These are phyloP conservation scores for Cerceris rybyensis DNA, from an alignment of 2,888 invertebrate species.

Conservation along the genomic window DNA sequence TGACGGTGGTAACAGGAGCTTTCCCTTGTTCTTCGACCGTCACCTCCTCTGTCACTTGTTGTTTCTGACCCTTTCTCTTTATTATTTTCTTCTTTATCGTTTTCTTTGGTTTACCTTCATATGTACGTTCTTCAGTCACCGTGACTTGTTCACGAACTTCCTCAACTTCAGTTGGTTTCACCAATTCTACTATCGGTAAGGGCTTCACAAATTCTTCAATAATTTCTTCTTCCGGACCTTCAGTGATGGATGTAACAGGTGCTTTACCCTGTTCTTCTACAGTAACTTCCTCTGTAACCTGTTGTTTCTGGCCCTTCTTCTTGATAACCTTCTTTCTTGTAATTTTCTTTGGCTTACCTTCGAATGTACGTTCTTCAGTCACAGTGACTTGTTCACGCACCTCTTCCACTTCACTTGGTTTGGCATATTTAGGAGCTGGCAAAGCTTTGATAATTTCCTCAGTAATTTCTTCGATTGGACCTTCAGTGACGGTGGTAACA, in stretches of 20 bases:
- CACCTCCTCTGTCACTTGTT: too few species aligned
- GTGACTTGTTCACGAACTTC: constrained; percentile 59
- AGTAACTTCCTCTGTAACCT: too few species aligned
- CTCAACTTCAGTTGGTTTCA: constrained; percentile 77
- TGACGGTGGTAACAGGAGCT: too few species aligned
- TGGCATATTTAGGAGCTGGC: constrained; percentile 49
- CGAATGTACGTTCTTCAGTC: too few species aligned
- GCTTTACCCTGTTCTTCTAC: constrained; percentile 69
- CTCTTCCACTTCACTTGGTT: too few species aligned
- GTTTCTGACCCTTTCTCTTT: too few species aligned
- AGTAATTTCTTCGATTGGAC: constrained; percentile 67
- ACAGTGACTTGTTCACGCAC: too few species aligned
- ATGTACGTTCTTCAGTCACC: constrained; percentile 69
- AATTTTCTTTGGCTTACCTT: too few species aligned
- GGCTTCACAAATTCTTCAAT: constrained; percentile 49
- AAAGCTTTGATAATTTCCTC: constrained; percentile 2
- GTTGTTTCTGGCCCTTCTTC: too few species aligned
- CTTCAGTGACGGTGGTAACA: constrained; percentile 50
- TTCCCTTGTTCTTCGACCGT: too few species aligned
- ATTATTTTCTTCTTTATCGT: too few species aligned
- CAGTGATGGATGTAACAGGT: constrained; percentile 76
- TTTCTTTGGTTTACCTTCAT: constrained; percentile 47
- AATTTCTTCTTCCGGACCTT: constrained; percentile 67
- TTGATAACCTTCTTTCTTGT: too few species aligned
- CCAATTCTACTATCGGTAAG: constrained; percentile 72